A percentile compares a stretch with the other conserved stretches of the same genome.
phyloP scores from a whole-genome alignment of 1,140 invertebrate genomes.

The Hestina assimilis region DNA sequence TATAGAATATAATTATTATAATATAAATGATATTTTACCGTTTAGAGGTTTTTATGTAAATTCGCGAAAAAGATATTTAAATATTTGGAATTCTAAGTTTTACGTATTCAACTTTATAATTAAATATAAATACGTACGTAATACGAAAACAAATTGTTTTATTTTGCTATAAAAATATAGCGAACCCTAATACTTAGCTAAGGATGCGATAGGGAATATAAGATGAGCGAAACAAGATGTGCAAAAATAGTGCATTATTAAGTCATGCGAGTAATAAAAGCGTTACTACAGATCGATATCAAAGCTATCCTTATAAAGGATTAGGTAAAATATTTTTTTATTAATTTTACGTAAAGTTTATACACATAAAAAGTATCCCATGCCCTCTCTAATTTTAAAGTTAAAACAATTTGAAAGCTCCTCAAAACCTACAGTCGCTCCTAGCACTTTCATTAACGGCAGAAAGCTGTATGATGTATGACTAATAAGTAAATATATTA shows the following conservation, averaged over 20 bases:
- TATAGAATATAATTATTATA: too few relatives aligned
- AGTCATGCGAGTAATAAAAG: neutral
- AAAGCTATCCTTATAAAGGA: neutral
- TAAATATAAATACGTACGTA: neutral
- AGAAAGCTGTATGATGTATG: too few relatives aligned
- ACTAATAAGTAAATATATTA: too few relatives aligned
- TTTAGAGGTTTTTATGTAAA: too few relatives aligned
- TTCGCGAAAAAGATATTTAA: too few relatives aligned
- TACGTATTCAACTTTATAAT: neutral
- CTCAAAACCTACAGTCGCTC: too few relatives aligned
- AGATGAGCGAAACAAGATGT: constrained; percentile 46
- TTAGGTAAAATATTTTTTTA: neutral
- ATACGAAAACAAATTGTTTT: neutral
- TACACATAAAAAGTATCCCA: too few relatives aligned
- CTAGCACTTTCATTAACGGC: too few relatives aligned
- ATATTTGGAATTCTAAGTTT: too few relatives aligned
- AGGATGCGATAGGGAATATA: constrained; percentile 24
- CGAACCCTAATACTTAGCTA: constrained; percentile 47
- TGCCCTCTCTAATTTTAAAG: too few relatives aligned
- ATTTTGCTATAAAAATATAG: neutral
- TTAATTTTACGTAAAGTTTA: neutral
- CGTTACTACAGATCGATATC: constrained; percentile 8
- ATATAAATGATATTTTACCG: too few relatives aligned
- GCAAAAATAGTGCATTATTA: constrained; percentile 48
- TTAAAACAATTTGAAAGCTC: too few relatives aligned